These are phyloP conservation scores for Plectrocnemia conspersa DNA, from an alignment of 1,140 invertebrate genomes.

Conservation along the genomic window DNA sequence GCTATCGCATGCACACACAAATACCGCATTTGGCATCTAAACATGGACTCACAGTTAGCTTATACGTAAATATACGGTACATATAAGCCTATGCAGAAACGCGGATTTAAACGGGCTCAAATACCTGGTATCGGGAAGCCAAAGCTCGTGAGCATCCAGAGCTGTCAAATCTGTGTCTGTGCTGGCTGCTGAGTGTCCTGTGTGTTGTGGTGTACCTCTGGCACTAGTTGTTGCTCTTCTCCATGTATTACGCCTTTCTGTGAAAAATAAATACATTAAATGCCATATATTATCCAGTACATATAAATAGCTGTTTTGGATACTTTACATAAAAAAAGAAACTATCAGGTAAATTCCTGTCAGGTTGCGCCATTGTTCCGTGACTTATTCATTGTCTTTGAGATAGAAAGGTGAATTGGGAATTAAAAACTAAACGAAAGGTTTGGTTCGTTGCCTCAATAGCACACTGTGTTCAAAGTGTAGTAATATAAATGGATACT, in stretches of 20 bases:
- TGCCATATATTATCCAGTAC: too few species aligned
- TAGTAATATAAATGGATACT: too few species aligned
- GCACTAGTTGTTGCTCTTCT: constrained; percentile 51
- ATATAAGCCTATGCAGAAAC: background rate
- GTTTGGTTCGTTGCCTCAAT: too few species aligned
- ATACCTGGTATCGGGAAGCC: constrained; percentile 68
- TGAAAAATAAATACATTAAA: constrained; percentile 30
- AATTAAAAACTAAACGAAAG: too few species aligned
- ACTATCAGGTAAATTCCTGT: too few species aligned
- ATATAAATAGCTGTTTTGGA: too few species aligned
- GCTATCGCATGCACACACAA: constrained; percentile 1
- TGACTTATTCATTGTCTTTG: too few species aligned
- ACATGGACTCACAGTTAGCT: background rate
- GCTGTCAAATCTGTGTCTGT: constrained; percentile 77
- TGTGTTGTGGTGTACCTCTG: constrained; percentile 59
- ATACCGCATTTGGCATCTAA: background rate
- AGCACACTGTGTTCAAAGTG: too few species aligned
- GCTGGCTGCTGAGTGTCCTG: constrained; percentile 62
- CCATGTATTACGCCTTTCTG: constrained; percentile 63
- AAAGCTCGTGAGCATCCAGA: constrained; percentile 72
- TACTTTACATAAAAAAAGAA: too few species aligned
- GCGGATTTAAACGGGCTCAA: background rate
- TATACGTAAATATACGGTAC: background rate
- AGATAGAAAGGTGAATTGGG: too few species aligned
- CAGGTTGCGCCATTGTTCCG: too few species aligned